Conservation (phyloP, 1,140 invertebrate species). For the Papilio dardanus region DNA sequence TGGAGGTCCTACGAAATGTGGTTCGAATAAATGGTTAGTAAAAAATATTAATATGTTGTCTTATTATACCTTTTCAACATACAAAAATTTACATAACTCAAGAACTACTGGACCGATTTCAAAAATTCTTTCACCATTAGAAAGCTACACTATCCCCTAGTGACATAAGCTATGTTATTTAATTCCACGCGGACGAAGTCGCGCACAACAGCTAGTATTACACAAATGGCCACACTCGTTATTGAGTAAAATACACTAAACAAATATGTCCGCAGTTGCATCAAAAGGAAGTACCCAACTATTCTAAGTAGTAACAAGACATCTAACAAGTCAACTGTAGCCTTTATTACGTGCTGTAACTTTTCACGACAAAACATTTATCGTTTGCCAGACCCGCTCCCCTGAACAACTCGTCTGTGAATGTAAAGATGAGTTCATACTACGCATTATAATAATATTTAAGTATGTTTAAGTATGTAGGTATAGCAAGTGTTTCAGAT, state of each 20-base stretch:
- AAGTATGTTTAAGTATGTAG: background rate
- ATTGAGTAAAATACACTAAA: too few species aligned
- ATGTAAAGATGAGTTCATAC: background rate
- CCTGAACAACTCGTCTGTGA: background rate
- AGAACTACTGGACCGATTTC: background rate
- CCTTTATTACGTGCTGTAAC: background rate
- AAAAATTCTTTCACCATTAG: too few species aligned
- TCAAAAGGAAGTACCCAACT: background rate
- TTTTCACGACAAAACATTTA: background rate
- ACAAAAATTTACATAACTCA: background rate
- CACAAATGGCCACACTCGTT: too few species aligned
- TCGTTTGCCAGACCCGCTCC: background rate
- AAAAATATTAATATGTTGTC: conserved; percentile 51
- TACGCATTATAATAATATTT: background rate
- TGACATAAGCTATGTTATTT: too few species aligned
- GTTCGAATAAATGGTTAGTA: conserved; percentile 76
- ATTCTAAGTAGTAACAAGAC: background rate
- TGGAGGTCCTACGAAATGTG: conserved; percentile 60
- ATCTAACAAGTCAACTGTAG: background rate
- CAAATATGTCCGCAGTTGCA: background rate
- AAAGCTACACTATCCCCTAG: too few species aligned
- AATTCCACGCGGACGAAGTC: too few species aligned
- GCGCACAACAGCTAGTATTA: too few species aligned
- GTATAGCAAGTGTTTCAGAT: background rate
- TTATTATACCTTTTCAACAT: conserved; percentile 31